These are phyloP conservation scores for Ctena decussata DNA, from an alignment of 2,888 invertebrate genomes.

Conservation along the genomic window DNA sequence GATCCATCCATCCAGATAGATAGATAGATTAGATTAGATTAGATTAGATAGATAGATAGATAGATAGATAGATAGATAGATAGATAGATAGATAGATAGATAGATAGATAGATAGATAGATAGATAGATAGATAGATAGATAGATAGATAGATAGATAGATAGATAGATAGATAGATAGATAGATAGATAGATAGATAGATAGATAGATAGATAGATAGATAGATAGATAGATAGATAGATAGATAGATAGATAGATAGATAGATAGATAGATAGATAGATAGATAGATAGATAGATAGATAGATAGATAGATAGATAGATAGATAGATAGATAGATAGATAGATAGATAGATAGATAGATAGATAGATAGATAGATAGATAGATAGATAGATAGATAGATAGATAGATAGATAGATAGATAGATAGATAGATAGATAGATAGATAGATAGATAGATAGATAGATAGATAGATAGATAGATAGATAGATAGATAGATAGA, in stretches of 20 bases:
- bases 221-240: constrained; percentile 13
- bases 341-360: background rate
- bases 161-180: background rate
- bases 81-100: background rate
- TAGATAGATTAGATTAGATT: no score
- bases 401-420: no score
- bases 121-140: background rate
- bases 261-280: constrained; percentile 13
- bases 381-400: no score
- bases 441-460: no score
- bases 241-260: constrained; percentile 13
- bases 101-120: background rate
- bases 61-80: background rate
- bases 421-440: no score
- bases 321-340: background rate
- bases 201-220: constrained; percentile 5
- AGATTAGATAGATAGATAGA: background rate
- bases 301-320: background rate
- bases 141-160: background rate
- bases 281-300: constrained; percentile 6
- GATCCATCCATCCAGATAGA: no score
- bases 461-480: no score
- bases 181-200: background rate
- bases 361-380: no score
- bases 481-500: no score